phyloP scores from a whole-genome alignment of 2,888 invertebrate species.

The Pollenia angustigena region DNA sequence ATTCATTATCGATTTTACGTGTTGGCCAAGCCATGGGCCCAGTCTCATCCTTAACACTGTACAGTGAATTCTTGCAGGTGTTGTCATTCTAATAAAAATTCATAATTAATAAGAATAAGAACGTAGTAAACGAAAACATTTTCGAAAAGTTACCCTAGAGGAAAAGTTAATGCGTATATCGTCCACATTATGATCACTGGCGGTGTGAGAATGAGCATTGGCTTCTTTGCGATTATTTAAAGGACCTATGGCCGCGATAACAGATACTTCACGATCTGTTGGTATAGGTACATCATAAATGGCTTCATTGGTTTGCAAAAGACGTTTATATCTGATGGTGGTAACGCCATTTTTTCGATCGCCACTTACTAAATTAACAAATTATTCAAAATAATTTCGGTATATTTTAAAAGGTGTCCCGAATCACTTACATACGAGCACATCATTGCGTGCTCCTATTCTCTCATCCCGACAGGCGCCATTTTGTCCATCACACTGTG shows the following conservation, averaged over 20 bases:
- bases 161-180: slow-evolving; percentile 93
- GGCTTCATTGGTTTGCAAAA: slow-evolving; percentile 90
- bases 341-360: slow-evolving; percentile 92
- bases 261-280: slow-evolving; percentile 88
- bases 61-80: slow-evolving; percentile 89
- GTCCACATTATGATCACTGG: slow-evolving; percentile 84
- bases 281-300: slow-evolving; percentile 89
- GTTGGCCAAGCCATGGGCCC: slow-evolving; percentile 89
- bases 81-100: slow-evolving; percentile 86
- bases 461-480: slow-evolving; percentile 95
- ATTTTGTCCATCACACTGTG: slow-evolving; percentile 92
- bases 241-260: slow-evolving; percentile 95
- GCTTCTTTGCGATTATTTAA: slow-evolving; percentile 92
- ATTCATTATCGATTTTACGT: slow-evolving; percentile 87
- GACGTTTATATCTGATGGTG: slow-evolving; percentile 91
- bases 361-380: slow-evolving; percentile 87
- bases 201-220: slow-evolving; percentile 89
- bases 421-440: slow-evolving; percentile 85
- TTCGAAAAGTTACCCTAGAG: slow-evolving; percentile 84
- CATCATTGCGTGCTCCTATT: slow-evolving; percentile 92
- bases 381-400: too few relatives aligned
- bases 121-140: too few relatives aligned
- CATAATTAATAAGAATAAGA: not conserved
- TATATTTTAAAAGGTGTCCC: not conserved
- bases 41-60: slow-evolving; percentile 86